Evolutionary conservation across 2,797 vertebrate species (phyloP), one percentile per base, ranked within the genome.

Genomic region (Pseudopleuronectes americanus): DNA sequence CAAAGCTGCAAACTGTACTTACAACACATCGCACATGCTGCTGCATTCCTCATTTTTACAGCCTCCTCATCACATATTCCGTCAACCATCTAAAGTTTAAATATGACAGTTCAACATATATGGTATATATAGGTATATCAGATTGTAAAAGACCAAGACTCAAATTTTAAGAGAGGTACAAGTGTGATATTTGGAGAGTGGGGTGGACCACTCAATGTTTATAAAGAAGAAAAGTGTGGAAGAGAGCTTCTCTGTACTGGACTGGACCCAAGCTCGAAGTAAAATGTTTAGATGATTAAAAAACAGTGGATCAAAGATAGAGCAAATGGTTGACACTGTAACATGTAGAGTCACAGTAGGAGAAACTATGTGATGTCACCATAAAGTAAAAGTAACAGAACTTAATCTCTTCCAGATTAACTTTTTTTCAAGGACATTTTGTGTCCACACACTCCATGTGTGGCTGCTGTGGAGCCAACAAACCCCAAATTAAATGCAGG

Each of bases 401-500:
- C 41, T 1, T 45, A 0, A 81, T 48, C 36, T 8, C 49, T 47
- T 71, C 31, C 78, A 79, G 57, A 63, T 33, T 17, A 54, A 4
- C 1, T 0, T 1, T 24, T 16, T 48, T n/a, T 57, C 3, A 45
- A 53, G 26, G 31, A 41, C 33, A 23, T 26, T 60, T 36, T 53
- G 23, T 45, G 21, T 16, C 13, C 14, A 54, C 6, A 16, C 26
- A 17, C 13, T 43, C 14, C 41, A 21, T 36, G 17, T 36, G 8
- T 22, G 17, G 31, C 10, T 26, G 4, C 9, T 22, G 60, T 69
- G 59, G 13, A 31, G 17, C 28, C 21, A 23, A 21, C 0, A 26
- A 65, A 41, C 47, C 43, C 8, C 8, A 77, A 82, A 86, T 79
- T 17, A 57, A 83, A 86, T 47, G 81, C 83, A 84, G 31, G 43